Evolutionary conservation across 2,113 vertebrate species (phyloP), one percentile per base, ranked within the genome.

Genomic region (Pampusana beccarii): DNA sequence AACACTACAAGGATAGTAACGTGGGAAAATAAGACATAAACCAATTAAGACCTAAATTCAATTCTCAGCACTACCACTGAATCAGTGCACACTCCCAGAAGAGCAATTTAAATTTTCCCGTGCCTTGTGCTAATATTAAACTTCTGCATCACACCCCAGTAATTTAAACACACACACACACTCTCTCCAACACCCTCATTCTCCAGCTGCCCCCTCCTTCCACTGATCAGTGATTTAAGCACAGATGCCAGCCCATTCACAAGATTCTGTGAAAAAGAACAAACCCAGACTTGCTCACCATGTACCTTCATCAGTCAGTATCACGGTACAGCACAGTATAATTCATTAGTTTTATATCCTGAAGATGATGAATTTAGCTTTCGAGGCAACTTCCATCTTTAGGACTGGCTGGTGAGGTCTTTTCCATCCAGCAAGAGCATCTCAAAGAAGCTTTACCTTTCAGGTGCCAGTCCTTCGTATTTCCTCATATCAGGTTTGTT

Each of bases 71-170:
- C 78, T 54, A 26, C 16, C 46, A 82, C 33, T 3, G 7, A 94
- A 53, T 83, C 69, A 4, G 3, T 0, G 1, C 2, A 4, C 0
- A 3, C 54, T 79, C 81, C 42, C 5, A 2, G 57, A 64, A 57
- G 60, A 84, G 14, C 58, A 23, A 58, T 78, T 87, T 71, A 40
- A 50, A 17, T 48, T 31, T 67, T 71, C 36, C 57, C 33, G 28
- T 65, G 56, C 70, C 66, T 77, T 65, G 36, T 92, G 86, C 83
- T 93, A 92, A 86, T 92, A 94, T 65, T 92, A 93, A 90, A 86
- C 50, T 85, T 42, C 12, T 74, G 50, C 50, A 80, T 75, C 70
- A 82, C 46, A 48, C 44, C 46, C 57, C 44, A 89, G 80, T 66
- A 56, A 75, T 74, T 83, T 64, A 83, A 72, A 85, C 50, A 79